Conservation (phyloP, 2,888 invertebrate species). For the Sesia apiformis region DNA sequence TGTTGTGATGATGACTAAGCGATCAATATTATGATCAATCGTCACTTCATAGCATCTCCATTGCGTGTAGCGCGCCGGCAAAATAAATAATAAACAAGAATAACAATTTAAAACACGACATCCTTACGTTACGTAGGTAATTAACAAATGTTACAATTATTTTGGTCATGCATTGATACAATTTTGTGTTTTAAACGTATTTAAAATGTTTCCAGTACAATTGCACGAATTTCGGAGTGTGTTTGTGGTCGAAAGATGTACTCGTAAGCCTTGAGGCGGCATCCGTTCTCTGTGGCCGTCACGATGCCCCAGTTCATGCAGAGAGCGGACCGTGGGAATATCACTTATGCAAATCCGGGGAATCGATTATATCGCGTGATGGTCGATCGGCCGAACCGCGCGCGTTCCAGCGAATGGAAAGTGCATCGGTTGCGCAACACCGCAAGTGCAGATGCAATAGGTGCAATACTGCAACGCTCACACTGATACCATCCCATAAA, state of each 20-base stretch:
- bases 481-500: conserved; percentile 3
- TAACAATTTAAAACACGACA: too few species aligned
- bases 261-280: conserved; percentile 44
- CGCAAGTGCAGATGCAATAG: conserved; percentile 2
- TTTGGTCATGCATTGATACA: too few species aligned
- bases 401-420: conserved; percentile 46
- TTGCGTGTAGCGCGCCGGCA: too few species aligned
- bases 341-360: conserved; percentile 61
- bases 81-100: too few species aligned
- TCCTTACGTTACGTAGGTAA: too few species aligned
- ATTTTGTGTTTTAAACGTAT: too few species aligned
- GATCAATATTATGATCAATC: not conserved
- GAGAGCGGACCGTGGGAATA: conserved; percentile 66
- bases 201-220: too few species aligned
- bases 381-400: conserved; percentile 23
- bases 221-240: too few species aligned
- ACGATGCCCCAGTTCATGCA: conserved; percentile 46
- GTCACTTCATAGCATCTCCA: not conserved
- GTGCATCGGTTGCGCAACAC: conserved; percentile 54
- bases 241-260: not conserved
- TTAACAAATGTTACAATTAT: too few species aligned
- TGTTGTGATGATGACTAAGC: conserved; percentile 11
- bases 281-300: conserved; percentile 54
- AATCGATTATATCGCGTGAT: conserved; percentile 51
- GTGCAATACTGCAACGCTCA: conserved; percentile 21